These are phyloP conservation scores for Hirtodrosophila cameraria DNA, from an alignment of 2,888 invertebrate species.

Conservation along the genomic window DNA sequence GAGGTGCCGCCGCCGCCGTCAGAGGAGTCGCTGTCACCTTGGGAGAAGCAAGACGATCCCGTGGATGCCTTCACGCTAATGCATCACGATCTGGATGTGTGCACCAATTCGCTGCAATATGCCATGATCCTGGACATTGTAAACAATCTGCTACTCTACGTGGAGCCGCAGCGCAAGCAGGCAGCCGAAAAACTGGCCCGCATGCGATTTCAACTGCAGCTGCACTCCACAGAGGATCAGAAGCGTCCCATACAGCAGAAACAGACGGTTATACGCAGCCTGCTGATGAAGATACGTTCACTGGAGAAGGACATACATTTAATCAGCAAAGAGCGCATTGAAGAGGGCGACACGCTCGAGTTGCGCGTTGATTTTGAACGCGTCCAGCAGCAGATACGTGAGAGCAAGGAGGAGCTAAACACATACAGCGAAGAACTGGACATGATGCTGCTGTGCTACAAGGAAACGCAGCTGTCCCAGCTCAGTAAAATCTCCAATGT, in stretches of 20 bases:
- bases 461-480: conserved; percentile 89
- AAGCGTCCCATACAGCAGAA: conserved; percentile 95
- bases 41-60: conserved; percentile 93
- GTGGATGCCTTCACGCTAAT: conserved; percentile 98
- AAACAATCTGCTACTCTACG: conserved; percentile 97
- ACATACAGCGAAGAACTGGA: conserved; percentile 96
- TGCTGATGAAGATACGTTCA: conserved; percentile 92
- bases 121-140: conserved; percentile 98
- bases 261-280: conserved; percentile 91
- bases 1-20: conserved; percentile 89
- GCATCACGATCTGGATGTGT: conserved; percentile 99
- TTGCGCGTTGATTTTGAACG: conserved; percentile 89
- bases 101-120: conserved; percentile 97
- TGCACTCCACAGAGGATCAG: conserved; percentile 96
- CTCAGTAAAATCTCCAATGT: conserved; percentile 87
- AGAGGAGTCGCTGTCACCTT: conserved; percentile 89
- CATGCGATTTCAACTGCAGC: conserved; percentile 96
- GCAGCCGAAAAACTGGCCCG: conserved; percentile 93
- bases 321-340: conserved; percentile 91
- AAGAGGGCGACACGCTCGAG: conserved; percentile 87
- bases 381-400: conserved; percentile 88
- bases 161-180: conserved; percentile 97
- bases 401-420: conserved; percentile 94
- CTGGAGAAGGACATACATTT: conserved; percentile 95
- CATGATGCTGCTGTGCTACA: conserved; percentile 97